phyloP scores from a whole-genome alignment of 2,888 invertebrate species.

The Ichneumon xanthorius region DNA sequence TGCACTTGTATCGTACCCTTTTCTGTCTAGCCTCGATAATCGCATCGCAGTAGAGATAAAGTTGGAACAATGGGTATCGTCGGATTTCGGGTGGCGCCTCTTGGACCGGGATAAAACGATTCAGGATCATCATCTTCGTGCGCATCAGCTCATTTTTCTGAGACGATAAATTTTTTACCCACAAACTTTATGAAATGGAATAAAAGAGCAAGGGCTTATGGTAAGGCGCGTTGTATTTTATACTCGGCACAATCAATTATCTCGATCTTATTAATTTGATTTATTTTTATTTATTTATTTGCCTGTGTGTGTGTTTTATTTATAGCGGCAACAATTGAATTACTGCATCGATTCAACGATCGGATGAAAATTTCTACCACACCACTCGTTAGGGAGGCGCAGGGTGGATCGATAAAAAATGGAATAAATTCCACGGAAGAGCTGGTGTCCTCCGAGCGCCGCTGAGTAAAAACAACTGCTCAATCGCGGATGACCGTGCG shows the following conservation, averaged over 20 bases:
- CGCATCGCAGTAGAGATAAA: conserved; percentile 79
- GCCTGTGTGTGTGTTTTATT: not conserved
- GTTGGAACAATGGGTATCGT: conserved; percentile 88
- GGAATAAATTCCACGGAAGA: conserved; percentile 5
- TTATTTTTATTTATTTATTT: not conserved
- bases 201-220: not conserved
- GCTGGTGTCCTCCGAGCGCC: too few species aligned
- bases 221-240: too few species aligned
- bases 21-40: conserved; percentile 75
- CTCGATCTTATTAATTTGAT: not conserved
- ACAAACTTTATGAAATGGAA: conserved; percentile 5
- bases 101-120: conserved; percentile 89
- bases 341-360: not conserved
- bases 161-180: conserved; percentile 32
- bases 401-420: not conserved
- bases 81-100: conserved; percentile 89
- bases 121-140: conserved; percentile 89
- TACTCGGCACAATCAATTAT: too few species aligned
- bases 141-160: conserved; percentile 89
- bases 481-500: too few species aligned
- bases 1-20: conserved; percentile 71
- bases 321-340: not conserved
- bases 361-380: not conserved
- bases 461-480: too few species aligned
- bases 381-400: not conserved